phyloP scores from a whole-genome alignment of 2,113 vertebrate genomes.

The Xiphophorus couchianus region DNA sequence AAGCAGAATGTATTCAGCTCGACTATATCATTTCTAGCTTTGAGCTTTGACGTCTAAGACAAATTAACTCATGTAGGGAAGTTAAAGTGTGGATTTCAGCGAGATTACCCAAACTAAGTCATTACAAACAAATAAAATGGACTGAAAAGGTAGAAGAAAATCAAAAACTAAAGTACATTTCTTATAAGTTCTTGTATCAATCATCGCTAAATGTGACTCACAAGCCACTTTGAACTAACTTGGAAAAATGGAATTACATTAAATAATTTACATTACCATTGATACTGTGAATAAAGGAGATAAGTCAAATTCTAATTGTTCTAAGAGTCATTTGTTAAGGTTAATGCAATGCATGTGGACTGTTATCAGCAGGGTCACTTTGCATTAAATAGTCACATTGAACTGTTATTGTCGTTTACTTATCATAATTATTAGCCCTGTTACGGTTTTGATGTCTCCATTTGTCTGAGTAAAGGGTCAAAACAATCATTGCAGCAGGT shows the following conservation, averaged over 20 bases:
- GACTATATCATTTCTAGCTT: too few relatives aligned
- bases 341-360: conserved; percentile 16
- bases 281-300: neutral
- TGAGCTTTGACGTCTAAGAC: too few relatives aligned
- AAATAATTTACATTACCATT: too few relatives aligned
- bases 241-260: too few relatives aligned
- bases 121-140: too few relatives aligned
- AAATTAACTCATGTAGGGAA: too few relatives aligned
- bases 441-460: conserved; percentile 32
- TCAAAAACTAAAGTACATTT: too few relatives aligned
- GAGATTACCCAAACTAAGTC: too few relatives aligned
- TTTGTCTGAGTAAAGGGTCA: conserved; percentile 22
- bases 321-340: neutral
- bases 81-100: too few relatives aligned
- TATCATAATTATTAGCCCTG: conserved; percentile 31
- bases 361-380: conserved; percentile 6
- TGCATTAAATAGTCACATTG: neutral
- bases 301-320: neutral
- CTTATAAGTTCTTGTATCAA: neutral
- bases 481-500: conserved; percentile 19
- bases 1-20: too few relatives aligned
- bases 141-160: too few relatives aligned
- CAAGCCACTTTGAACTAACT: neutral
- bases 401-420: conserved; percentile 12
- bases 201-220: neutral